Base-by-base conservation (phyloP, 1,140 invertebrate genomes). In the Drosophila arizonae region DNA sequence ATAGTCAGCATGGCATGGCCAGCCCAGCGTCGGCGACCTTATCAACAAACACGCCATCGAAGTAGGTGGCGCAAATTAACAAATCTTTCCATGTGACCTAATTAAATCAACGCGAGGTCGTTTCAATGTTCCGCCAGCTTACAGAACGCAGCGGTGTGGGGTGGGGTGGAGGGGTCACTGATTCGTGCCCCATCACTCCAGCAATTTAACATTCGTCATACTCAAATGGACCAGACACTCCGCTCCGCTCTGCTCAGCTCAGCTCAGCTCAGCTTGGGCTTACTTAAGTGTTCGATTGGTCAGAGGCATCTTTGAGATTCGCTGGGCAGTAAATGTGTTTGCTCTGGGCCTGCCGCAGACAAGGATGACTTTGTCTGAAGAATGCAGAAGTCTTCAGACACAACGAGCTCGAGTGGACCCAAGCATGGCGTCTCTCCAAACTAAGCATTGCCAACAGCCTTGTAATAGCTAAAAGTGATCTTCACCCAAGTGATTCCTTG, bases 1-100 rank as follows among this genome's bases (percentile, higher is more conserved):
- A 30, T 26, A 30, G 50, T 46, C 26, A 66, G 30, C 41, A 52
- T 26, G 36, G 82, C 68, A 64, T 86, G 65, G 70, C 17, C 36
- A 24, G 41, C 26, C 6, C 11, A 39, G 56, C 57, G 36, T 33
- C 33, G 6, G 28, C 28, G 33, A 11, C 36, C 52, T 76, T 87
- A 88, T 87, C 84, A 82, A 77, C 62, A 88, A 87, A 79, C 77
- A 69, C 64, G 60, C 72, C 84, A 88, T 88, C 84, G 75, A 87
- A 88, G 84, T 87, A 87, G 84, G 79, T 87, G 84, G 84, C 79
- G 77, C 57, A 88, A 87, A 88, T 87, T 87, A 87, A 87, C 84
- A 87, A 87, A 87, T 87, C 79, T 87, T 88, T 57, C 84, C 84
- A 88, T 88, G 84, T 87, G 84, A 87, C 84, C 84, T 70, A 87